A percentile compares a stretch with the other conserved stretches of the same genome.
These are phyloP conservation scores for Mus pahari DNA, from an alignment of 2,113 vertebrate species.

Conservation along the genomic window DNA sequence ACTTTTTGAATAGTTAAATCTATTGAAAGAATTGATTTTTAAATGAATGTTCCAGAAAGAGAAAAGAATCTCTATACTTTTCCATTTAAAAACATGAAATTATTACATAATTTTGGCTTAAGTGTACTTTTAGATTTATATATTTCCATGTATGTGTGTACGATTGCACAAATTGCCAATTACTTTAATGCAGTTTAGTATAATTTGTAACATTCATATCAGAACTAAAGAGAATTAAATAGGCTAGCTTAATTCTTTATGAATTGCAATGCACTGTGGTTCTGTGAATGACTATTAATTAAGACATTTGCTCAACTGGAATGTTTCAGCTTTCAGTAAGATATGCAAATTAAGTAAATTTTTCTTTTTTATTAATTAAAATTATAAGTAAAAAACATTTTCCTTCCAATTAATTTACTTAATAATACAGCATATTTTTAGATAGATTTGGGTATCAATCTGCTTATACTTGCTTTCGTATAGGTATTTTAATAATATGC, in stretches of 20 bases:
- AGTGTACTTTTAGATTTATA: conserved; percentile 1
- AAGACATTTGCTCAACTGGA: conserved; percentile 70
- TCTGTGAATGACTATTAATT: conserved; percentile 74
- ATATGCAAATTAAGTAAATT: conserved; percentile 76
- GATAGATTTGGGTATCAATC: neutral
- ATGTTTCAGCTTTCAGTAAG: conserved; percentile 68
- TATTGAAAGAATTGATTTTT: conserved; percentile 29
- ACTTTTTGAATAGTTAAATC: neutral
- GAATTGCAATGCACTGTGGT: conserved; percentile 26
- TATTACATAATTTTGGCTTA: conserved; percentile 18
- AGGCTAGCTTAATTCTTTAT: conserved; percentile 62
- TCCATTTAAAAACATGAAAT: neutral
- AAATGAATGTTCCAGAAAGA: conserved; percentile 19
- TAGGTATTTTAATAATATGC: neutral
- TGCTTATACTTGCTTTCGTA: neutral
- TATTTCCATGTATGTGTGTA: neutral
- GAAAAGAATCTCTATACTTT: neutral
- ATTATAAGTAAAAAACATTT: conserved; percentile 48
- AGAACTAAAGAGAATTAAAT: conserved; percentile 58
- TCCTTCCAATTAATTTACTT: conserved; percentile 26
- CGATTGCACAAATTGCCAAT: conserved; percentile 22
- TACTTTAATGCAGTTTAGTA: conserved; percentile 64
- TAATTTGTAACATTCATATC: conserved; percentile 55
- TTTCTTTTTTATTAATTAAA: conserved; percentile 70
- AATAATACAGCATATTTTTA: conserved; percentile 3